Percentiles rank a stretch among this genome's conserved stretches.
Evolutionary conservation across 2,797 vertebrate genomes (phyloP).

Genomic region (Pyrrhura leucotis): DNA sequence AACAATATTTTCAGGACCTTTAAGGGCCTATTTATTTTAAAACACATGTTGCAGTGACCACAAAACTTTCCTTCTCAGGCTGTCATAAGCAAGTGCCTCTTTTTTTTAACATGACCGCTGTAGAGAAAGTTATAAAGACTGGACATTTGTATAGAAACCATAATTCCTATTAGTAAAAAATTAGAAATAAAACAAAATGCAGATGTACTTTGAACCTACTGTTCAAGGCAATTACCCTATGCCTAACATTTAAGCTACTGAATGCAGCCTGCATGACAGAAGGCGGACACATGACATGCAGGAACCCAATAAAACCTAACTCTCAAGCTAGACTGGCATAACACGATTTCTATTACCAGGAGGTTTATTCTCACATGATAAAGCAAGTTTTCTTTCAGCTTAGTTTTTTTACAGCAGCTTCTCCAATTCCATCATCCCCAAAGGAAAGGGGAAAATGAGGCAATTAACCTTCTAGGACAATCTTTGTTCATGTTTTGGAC

Average conservation of each 20-base stretch:
- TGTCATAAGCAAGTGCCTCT: background rate
- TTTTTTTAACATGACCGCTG: background rate
- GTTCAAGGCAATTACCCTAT: background rate
- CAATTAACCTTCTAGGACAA: conserved; percentile 10
- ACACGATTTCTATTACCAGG: background rate
- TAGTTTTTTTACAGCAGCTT: background rate
- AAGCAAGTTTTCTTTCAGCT: background rate
- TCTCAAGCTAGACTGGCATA: background rate
- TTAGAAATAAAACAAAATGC: background rate
- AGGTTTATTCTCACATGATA: background rate
- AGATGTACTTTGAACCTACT: background rate
- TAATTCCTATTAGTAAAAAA: background rate
- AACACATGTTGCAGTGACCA: background rate
- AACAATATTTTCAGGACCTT: background rate
- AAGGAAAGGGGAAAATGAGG: background rate
- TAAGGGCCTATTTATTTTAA: background rate
- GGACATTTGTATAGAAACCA: background rate
- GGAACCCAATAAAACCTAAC: background rate
- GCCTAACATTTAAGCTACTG: background rate
- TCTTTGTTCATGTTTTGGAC: background rate
- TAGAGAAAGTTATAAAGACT: background rate
- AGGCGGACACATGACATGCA: background rate
- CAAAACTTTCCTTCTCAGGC: background rate
- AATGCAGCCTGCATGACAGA: background rate
- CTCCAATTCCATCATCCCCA: background rate